Evolutionary conservation across 2,888 invertebrate species (phyloP).

Genomic region (Drepana falcataria): DNA sequence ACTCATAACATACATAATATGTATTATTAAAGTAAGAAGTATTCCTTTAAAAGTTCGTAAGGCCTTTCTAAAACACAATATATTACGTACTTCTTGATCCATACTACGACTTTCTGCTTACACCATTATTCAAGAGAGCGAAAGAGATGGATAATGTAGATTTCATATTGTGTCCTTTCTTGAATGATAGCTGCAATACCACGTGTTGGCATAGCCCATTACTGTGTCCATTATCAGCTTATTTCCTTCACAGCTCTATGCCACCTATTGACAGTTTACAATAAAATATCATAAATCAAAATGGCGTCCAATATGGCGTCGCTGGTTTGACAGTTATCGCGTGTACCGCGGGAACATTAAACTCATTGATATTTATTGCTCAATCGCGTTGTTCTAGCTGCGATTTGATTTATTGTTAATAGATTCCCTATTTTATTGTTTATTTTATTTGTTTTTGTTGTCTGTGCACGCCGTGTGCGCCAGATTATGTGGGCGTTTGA

Average conservation of each 20-base stretch:
- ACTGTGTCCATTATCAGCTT: no score
- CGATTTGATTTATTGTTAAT: constrained; percentile 68
- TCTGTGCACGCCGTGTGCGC: constrained; percentile 14
- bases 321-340: constrained; percentile 70
- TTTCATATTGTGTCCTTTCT: no score
- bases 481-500: constrained; percentile 19
- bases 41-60: no score
- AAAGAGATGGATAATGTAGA: no score
- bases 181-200: no score
- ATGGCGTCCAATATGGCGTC: constrained; percentile 71
- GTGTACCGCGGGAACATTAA: constrained; percentile 73
- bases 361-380: constrained; percentile 78
- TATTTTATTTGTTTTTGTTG: constrained; percentile 43
- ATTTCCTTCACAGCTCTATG: constrained; percentile 30
- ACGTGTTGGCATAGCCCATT: no score
- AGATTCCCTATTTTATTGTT: constrained; percentile 64
- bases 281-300: constrained; percentile 68
- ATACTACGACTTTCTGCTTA: no score
- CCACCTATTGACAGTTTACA: constrained; percentile 62
- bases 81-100: no score
- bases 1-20: no score
- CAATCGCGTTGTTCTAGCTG: constrained; percentile 60
- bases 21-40: no score
- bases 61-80: no score
- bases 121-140: no score